These are phyloP conservation scores for Parazoanthus atlanticus DNA, from an alignment of 92 coral and sea anemone species.

Conservation along the genomic window DNA sequence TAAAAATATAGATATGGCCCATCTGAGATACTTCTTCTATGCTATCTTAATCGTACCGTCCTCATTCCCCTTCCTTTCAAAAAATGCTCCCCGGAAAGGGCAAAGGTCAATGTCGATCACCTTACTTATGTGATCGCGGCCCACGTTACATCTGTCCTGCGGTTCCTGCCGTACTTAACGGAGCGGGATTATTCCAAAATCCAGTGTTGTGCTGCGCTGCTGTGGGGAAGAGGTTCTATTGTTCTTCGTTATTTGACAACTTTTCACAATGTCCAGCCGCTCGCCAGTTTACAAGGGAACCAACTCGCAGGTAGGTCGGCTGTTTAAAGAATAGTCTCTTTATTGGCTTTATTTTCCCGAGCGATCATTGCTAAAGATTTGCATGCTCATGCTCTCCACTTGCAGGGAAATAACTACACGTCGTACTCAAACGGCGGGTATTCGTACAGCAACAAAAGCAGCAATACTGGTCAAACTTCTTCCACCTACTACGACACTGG, in stretches of 20 bases:
- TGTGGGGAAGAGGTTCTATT: neutral
- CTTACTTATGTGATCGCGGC: neutral
- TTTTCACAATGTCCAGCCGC: slow-evolving; percentile 19
- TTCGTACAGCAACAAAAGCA: slow-evolving; percentile 27
- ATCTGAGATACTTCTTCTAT: too few relatives aligned
- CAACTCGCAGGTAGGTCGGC: slow-evolving; percentile 27
- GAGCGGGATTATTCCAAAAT: neutral
- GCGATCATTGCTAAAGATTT: neutral
- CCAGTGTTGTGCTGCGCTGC: too few relatives aligned
- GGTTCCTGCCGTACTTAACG: neutral
- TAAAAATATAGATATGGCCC: too few relatives aligned
- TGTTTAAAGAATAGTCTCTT: neutral
- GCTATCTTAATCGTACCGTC: too few relatives aligned
- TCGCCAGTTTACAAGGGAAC: slow-evolving; percentile 40
- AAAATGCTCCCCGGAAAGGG: neutral
- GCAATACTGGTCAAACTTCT: slow-evolving; percentile 7
- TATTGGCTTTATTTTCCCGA: neutral
- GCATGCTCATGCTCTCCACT: neutral
- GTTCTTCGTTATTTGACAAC: neutral
- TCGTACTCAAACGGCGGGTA: slow-evolving; percentile 12
- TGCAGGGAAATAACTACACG: slow-evolving; percentile 34
- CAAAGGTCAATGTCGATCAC: slow-evolving; percentile 33
- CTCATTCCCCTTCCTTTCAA: too few relatives aligned
- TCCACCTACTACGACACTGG: slow-evolving; percentile 41
- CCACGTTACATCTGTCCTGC: slow-evolving; percentile 21